A percentile compares a stretch with the other conserved stretches of the same genome.
Conservation (phyloP, 1,140 invertebrate genomes). For the Gonioctena quinquepunctata region DNA sequence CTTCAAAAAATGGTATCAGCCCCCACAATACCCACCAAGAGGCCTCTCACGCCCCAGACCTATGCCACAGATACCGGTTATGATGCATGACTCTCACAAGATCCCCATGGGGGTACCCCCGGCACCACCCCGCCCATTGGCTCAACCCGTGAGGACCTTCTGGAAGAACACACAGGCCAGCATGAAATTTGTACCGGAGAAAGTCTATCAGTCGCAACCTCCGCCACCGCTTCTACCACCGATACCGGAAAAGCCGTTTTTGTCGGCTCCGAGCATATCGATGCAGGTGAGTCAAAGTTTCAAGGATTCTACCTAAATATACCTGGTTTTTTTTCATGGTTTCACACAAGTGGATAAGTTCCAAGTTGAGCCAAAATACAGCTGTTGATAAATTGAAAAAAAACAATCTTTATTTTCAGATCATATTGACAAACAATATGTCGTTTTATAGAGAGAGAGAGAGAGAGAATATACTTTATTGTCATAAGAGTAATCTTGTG, state of each 20-base stretch:
- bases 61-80: conserved; percentile 23
- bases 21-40: conserved; percentile 4
- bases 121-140: conserved; percentile 12
- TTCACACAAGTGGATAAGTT: no score
- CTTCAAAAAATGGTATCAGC: conserved; percentile 39
- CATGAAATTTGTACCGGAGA: neutral
- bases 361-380: no score
- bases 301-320: no score
- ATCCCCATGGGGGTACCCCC: neutral
- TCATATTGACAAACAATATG: no score
- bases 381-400: no score
- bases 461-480: no score
- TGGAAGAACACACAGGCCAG: conserved; percentile 32
- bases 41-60: conserved; percentile 10
- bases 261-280: neutral
- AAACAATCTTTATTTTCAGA: no score
- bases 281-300: conserved; percentile 19
- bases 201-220: neutral
- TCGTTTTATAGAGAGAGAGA: no score
- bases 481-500: no score
- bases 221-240: neutral
- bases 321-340: no score
- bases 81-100: conserved; percentile 21
- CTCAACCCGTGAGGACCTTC: conserved; percentile 26
- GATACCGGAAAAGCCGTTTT: conserved; percentile 19